Base-by-base conservation (phyloP, 2,113 vertebrate species). In the Garra rufa region DNA sequence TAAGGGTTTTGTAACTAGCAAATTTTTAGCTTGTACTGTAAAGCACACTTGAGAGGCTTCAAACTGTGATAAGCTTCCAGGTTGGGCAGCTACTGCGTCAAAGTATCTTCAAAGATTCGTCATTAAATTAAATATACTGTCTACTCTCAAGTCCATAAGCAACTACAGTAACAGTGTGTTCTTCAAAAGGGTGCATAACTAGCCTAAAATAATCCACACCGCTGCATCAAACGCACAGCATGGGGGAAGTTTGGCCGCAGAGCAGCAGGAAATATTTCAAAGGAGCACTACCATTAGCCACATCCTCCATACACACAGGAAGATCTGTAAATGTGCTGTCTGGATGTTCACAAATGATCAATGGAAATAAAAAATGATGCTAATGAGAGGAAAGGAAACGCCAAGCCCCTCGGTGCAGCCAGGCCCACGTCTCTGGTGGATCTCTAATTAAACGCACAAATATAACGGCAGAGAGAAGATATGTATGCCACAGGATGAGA, bases 361-460 rank as follows among this genome's bases (percentile, higher is more conserved):
- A 88, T 90, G 89, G 87, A 82, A 91, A 88, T 88, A 87, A 85
- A 86, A 55, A 88, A 89, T 89, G 88, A 91, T 85, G 76, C 69
- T 90, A 91, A 92, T 89, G 87, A 90, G 86, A 88, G 86, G 50
- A 52, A 87, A 87, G 86, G 87, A 91, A 87, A 71, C 41, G 10
- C 76, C 24, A 55, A 85, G 79, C 91, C 90, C 90, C 59, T 86
- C 8, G 74, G 92, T 87, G 87, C 92, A 89, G 93, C 93, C 92
- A 93, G 91, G 88, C 84, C 84, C 83, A 78, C 63, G 83, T 89
- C 91, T 91, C 84, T 74, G 30, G 87, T 30, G 85, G 88, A 83
- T 80, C 83, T 88, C 88, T 92, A 91, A 94, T 94, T 93, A 93
- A 94, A 91, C 88, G 87, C 59, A 85, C 79, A 77, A 14, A 59